These are phyloP conservation scores for Argyra leucocephala DNA, from an alignment of 2,888 invertebrate genomes.

Conservation along the genomic window DNA sequence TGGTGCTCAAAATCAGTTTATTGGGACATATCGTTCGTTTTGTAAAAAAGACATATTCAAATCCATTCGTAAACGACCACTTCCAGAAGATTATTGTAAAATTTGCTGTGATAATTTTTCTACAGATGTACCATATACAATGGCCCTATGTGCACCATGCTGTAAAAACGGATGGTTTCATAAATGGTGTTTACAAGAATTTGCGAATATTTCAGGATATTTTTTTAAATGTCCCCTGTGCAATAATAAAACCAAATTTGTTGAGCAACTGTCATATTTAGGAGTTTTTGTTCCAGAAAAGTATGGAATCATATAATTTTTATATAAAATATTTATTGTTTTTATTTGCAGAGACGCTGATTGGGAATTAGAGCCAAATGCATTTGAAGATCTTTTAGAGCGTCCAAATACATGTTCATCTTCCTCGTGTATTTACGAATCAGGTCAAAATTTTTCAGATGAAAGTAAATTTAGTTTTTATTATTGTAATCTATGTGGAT, in stretches of 20 bases:
- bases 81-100: conserved; percentile 45
- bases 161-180: conserved; percentile 73
- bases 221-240: conserved; percentile 78
- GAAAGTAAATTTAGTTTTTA: conserved; percentile 24
- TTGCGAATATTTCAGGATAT: conserved; percentile 67
- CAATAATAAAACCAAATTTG: conserved; percentile 58
- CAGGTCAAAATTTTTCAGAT: conserved; percentile 44
- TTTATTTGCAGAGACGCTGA: conserved; percentile 59
- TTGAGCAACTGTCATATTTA: conserved; percentile 26
- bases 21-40: conserved; percentile 49
- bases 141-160: conserved; percentile 55
- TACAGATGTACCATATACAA: neutral
- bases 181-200: conserved; percentile 57
- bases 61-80: conserved; percentile 15
- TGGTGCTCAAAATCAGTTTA: conserved; percentile 56
- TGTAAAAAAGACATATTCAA: conserved; percentile 28
- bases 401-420: conserved; percentile 55
- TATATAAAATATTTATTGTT: neutral
- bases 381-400: conserved; percentile 61
- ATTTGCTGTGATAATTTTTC: conserved; percentile 56
- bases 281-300: conserved; percentile 74
- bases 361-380: conserved; percentile 70
- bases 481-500: conserved; percentile 34
- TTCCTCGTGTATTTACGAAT: conserved; percentile 49
- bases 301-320: conserved; percentile 44